Evolutionary conservation across 2,888 invertebrate species (phyloP), one percentile per base, ranked within the genome.

Genomic region (Apantesis nais): DNA sequence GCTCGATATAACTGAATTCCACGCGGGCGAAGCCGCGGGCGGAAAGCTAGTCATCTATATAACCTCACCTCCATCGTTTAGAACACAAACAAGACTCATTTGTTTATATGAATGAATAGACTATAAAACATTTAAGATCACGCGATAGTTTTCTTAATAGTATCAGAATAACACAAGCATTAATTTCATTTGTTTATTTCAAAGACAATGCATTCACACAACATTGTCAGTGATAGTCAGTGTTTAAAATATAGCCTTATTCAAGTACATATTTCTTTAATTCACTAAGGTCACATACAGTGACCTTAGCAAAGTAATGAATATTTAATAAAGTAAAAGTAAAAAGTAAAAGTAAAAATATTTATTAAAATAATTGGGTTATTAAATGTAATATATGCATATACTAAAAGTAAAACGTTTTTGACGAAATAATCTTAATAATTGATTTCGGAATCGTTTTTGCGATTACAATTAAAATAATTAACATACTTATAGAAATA

Each of bases 61-160:
- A 58, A 58, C 58, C 58, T 58, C 14, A 58, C 58, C 25, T 58
- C 16, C 2, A 58, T 29, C 29, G 58, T 29, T 58, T 58, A 58
- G 29, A 58, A 58, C 16, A 58, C 58, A 58, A 58, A 58, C 5
- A 58, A 58, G 37, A 61, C 37, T 48, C 41, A 58, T 22, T 60
- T 58, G 39, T 16, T 66, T 67, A 22, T 60, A 71, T 62, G 68
- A 79, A 31, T 78, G 73, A 81, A 74, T 72, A 62, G 72, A 37
- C 69, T 22, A 78, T 78, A 70, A 71, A 73, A 81, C 67, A 70
- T 60, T 74, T 76, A 68, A 78, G 81, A 79, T 79, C 48, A 60
- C 11, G 66, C 69, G 55, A 80, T 71, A 75, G 72, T 58, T 71
- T 67, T 61, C 58, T 41, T 64, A 72, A 34, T n/a, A 61, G 22